A percentile compares a stretch with the other conserved stretches of the same genome.
Conservation (phyloP, 2,797 vertebrate species). For the Salmo trutta region DNA sequence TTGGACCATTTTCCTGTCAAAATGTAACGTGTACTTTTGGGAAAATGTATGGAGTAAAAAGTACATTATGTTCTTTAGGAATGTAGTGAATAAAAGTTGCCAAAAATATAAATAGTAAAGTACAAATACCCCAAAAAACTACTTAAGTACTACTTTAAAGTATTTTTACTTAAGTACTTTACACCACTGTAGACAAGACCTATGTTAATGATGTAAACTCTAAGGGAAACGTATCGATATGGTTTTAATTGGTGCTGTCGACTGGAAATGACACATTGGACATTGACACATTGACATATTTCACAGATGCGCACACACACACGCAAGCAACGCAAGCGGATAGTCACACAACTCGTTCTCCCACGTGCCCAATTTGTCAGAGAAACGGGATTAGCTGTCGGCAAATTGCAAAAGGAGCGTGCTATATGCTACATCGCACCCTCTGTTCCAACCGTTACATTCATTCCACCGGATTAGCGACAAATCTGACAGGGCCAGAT, state of each 20-base stretch:
- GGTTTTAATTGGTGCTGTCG: slow-evolving; percentile 39
- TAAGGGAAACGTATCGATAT: not conserved
- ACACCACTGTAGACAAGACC: not conserved
- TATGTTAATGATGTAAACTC: slow-evolving; percentile 36
- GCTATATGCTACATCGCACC: slow-evolving; percentile 25
- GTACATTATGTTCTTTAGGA: no score
- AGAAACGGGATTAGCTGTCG: slow-evolving; percentile 52
- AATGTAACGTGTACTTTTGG: no score
- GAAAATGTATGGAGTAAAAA: no score
- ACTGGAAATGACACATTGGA: slow-evolving; percentile 14
- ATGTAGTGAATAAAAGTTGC: no score
- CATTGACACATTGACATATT: no score
- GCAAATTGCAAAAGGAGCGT: slow-evolving; percentile 27
- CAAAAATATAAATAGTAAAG: no score
- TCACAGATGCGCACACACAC: not conserved
- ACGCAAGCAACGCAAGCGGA: not conserved
- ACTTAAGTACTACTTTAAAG: no score
- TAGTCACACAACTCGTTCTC: slow-evolving; percentile 5
- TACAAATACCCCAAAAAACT: no score
- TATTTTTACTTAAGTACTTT: no score
- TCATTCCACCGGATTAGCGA: slow-evolving; percentile 57
- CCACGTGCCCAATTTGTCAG: slow-evolving; percentile 47
- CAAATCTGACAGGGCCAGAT: slow-evolving; percentile 60
- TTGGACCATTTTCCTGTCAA: no score
- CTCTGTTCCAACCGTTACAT: slow-evolving; percentile 47